Evolutionary conservation across 1,140 invertebrate genomes (phyloP), one percentile per base, ranked within the genome.

Genomic region (Leptoteleia sp.): DNA sequence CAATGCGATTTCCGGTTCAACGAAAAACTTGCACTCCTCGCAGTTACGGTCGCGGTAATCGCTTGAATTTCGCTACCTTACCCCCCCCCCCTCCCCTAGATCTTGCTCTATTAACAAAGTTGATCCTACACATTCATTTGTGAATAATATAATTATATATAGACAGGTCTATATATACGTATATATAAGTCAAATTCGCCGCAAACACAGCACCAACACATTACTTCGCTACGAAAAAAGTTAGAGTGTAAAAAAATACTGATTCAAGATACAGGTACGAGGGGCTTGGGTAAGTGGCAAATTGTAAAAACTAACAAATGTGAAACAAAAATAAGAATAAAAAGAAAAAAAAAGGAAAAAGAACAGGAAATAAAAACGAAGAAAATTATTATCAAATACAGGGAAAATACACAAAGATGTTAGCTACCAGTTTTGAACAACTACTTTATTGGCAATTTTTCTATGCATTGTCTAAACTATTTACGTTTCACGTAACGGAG

Each of bases 371-470:
- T n/a, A n/a, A n/a, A n/a, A n/a, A n/a, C n/a, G n/a, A n/a, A n/a
- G n/a, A n/a, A n/a, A 55, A 78, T 16, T 62, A 73, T 57, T 79
- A 27, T 71, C 65, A 83, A 79, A 85, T 87, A 87, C 81, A 87
- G 71, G 84, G 81, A 82, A 84, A 81, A 83, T 87, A 89, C 86
- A 89, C 84, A 89, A 87, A 87, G 80, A 87, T 83, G 87, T 89
- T 89, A 88, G 86, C 88, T 89, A 89, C 88, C 82, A 89, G 83
- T 88, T 89, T 87, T 87, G 84, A 88, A 88, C 77, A 81, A 87
- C 88, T 89, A 89, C 88, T 89, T 89, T 89, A 89, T 89, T 89
- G 87, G 88, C 88, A 88, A 88, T 87, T 87, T 84, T 80, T 87
- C 87, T 88, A 88, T 84, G 87, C 87, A 88, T 86, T 80, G 68